phyloP scores from a whole-genome alignment of 2,113 vertebrate genomes.

The Salvelinus sp. region DNA sequence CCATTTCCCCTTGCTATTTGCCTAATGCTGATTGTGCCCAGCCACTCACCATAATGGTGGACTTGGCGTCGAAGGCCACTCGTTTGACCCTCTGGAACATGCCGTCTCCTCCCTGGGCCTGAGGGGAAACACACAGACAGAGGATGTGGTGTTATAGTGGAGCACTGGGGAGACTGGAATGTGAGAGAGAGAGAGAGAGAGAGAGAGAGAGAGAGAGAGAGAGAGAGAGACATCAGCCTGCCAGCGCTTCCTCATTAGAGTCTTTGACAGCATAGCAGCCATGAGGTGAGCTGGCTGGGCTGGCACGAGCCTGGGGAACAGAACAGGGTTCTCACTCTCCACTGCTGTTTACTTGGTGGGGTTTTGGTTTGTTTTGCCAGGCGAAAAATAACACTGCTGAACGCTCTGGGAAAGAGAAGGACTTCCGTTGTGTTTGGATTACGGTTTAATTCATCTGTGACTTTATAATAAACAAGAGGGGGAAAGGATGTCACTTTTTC shows the following conservation, averaged over 20 bases:
- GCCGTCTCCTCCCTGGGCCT: constrained; percentile 96
- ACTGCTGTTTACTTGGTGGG: constrained; percentile 49
- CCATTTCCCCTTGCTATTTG: no score
- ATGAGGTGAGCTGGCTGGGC: constrained; percentile 30
- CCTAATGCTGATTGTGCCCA: no score
- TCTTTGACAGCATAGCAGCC: constrained; percentile 5
- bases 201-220: constrained; percentile 23
- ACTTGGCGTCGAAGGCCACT: constrained; percentile 88
- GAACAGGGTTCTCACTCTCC: constrained; percentile 38
- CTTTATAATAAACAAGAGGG: constrained; percentile 9
- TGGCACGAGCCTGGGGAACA: constrained; percentile 20
- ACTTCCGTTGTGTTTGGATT: constrained; percentile 47
- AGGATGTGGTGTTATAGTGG: neutral
- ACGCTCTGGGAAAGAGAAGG: constrained; percentile 43
- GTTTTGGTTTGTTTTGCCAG: constrained; percentile 51
- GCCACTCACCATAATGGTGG: constrained; percentile 88
- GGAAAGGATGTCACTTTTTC: constrained; percentile 19
- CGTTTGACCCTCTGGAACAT: constrained; percentile 91
- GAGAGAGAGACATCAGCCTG: constrained; percentile 26
- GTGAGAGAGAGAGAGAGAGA: neutral
- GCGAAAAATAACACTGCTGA: constrained; percentile 54
- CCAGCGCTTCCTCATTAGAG: constrained; percentile 8
- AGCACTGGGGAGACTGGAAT: neutral
- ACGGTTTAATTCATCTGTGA: constrained; percentile 53
- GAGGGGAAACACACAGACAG: constrained; percentile 42